These are phyloP conservation scores for Rhabdomys dilectus DNA, from an alignment of 2,113 vertebrate genomes.

Conservation along the genomic window DNA sequence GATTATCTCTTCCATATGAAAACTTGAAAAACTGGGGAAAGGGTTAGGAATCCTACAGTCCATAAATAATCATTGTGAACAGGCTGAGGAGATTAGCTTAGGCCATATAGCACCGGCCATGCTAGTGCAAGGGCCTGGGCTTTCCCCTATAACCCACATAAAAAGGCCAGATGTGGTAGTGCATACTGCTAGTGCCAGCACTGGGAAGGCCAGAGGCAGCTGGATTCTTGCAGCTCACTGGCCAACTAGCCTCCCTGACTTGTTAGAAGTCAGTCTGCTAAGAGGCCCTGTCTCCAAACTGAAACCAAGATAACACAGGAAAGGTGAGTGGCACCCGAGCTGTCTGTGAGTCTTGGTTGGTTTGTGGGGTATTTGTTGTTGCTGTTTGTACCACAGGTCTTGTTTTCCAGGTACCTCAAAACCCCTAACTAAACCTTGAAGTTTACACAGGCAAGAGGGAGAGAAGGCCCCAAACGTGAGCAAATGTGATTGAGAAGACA, in stretches of 20 bases:
- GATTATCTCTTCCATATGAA: conserved; percentile 2
- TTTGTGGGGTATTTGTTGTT: neutral
- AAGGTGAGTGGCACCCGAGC: neutral
- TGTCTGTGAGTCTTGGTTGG: neutral
- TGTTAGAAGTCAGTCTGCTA: neutral
- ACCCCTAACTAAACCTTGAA: neutral
- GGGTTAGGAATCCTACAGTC: neutral
- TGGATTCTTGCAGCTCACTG: too few relatives aligned
- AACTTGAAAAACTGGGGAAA: neutral
- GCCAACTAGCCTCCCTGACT: neutral
- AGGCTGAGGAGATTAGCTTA: neutral
- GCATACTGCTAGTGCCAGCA: accelerated
- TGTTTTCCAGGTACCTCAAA: conserved; percentile 20
- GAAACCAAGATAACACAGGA: neutral
- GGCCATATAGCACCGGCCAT: neutral
- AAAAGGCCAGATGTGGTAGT: neutral
- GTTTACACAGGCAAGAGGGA: neutral
- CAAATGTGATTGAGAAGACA: neutral
- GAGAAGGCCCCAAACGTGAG: neutral
- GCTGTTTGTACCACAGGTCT: neutral
- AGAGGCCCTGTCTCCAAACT: neutral
- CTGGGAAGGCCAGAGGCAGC: neutral
- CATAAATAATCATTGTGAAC: neutral
- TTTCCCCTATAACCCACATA: neutral
- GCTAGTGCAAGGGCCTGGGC: too few relatives aligned